Base-by-base conservation (phyloP, 2,113 vertebrate species). In the Cyanoramphus novaezelandiae region DNA sequence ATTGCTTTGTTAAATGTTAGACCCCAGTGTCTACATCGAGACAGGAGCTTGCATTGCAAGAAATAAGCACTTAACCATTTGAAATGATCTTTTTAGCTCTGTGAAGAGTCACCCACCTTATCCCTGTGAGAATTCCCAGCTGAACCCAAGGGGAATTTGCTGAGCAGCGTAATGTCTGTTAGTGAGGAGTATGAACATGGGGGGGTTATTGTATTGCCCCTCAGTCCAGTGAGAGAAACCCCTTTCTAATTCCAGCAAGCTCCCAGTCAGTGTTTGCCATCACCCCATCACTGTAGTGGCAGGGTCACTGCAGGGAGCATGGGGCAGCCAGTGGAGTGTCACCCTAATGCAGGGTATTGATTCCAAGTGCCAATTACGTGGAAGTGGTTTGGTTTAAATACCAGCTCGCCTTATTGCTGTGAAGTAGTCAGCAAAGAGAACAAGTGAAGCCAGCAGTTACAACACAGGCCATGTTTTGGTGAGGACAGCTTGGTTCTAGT, bases 151-250 rank as follows among this genome's bases (percentile, higher is more conserved):
- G 60, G 67, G 17, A 25, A 3, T 63, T 59, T 29, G 78, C 65
- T 71, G 83, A 41, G 62, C 79, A 55, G 1, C 13, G 70, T 33
- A 6, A 2, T 24, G 44, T 17, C 39, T 50, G 41, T 63, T 50
- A n/a, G 0, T 37, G 69, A 53, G n/a, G 39, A 31, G 25, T 10
- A 52, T 16, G n/a, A 11, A 2, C 6, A 14, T 3, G 33, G 4
- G 13, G 41, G 50, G 3, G 10, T 27, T 27, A 2, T 18, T 63
- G 18, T 20, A 2, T 11, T 64, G 21, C 21, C 57, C 31, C 20
- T 91, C 12, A 3, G 0, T 52, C 17, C 19, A 17, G 60, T 1
- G 82, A 28, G 27, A 46, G 33, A 23, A 67, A 13, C 18, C n/a
- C 21, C 57, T 12, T 24, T 9, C 25, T 19, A 6, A 1, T 39